Conservation (phyloP, 2,888 invertebrate species). For the Coelinius sp. region DNA sequence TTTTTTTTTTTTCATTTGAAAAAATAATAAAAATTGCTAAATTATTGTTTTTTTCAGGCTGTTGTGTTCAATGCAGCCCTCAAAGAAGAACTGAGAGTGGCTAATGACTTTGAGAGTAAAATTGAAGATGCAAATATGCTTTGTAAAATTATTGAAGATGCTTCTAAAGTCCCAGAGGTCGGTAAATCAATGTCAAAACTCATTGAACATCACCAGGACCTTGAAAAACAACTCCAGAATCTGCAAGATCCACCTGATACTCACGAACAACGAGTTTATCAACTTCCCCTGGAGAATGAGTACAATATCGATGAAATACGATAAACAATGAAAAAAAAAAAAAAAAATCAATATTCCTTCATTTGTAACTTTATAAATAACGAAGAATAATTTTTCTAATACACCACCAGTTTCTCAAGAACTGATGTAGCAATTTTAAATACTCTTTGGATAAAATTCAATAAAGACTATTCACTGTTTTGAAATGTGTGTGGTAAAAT, state of each 20-base stretch:
- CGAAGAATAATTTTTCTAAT: neutral
- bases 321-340: neutral
- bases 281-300: neutral
- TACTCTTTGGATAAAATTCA: neutral
- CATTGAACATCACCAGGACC: conserved; percentile 40
- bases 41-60: conserved; percentile 48
- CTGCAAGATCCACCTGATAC: neutral
- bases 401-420: neutral
- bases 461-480: neutral
- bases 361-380: neutral
- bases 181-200: conserved; percentile 41
- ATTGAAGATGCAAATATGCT: conserved; percentile 45
- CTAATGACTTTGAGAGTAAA: conserved; percentile 47
- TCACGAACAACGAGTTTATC: neutral
- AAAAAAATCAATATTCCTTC: neutral
- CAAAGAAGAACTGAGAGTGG: conserved; percentile 53
- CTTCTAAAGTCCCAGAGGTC: conserved; percentile 24
- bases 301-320: neutral
- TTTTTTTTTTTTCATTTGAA: conserved; percentile 8
- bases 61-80: conserved; percentile 54
- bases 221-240: conserved; percentile 34
- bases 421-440: neutral
- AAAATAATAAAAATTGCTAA: neutral
- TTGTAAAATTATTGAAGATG: conserved; percentile 45
- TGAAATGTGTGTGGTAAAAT: neutral